Evolutionary conservation across 2,113 vertebrate species (phyloP), one percentile per base, ranked within the genome.

Genomic region (Gambusia affinis): DNA sequence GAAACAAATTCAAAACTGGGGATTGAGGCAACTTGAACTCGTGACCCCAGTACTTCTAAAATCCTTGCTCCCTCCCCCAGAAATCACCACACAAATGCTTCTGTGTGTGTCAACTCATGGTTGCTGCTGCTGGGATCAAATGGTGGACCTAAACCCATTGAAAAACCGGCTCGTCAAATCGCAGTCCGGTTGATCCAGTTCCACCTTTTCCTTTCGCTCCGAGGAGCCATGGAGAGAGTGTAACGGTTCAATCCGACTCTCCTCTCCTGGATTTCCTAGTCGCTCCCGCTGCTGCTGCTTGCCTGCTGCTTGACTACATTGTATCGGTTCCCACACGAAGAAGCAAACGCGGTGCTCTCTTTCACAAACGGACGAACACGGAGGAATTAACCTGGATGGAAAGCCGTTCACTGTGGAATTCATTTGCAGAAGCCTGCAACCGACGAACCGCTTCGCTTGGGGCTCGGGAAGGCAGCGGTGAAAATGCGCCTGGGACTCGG

Each of bases 291-390:
- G 33, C 33, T 1, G 33, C 33, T 35, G 33, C 33, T 8, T 8
- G 33, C 85, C 87, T 89, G 81, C 79, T 90, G 82, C 85, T 89
- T 85, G 90, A 91, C 91, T 94, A 94, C 95, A 94, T 94, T 94
- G 94, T 94, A 93, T 94, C 92, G 79, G 90, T 92, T 92, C 90
- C 91, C 90, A 93, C 89, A 92, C 84, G 44, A 47, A 84, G 88
- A 86, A 81, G n/a, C 42, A 87, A 81, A 73, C 67, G 60, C 81
- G 74, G 80, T 77, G 84, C 80, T 81, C 85, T 64, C 85, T 64
- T 81, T 77, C 78, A 76, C n/a, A 82, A 85, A 81, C 83, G 86
- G 80, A 79, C 12, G 72, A 89, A 85, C 42, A 76, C 88, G 73
- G 79, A 87, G 92, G 93, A 93, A 89, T 90, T 91, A 90, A 80